Evolutionary conservation across 1,140 invertebrate species (phyloP).

Genomic region (Heliconius himera): DNA sequence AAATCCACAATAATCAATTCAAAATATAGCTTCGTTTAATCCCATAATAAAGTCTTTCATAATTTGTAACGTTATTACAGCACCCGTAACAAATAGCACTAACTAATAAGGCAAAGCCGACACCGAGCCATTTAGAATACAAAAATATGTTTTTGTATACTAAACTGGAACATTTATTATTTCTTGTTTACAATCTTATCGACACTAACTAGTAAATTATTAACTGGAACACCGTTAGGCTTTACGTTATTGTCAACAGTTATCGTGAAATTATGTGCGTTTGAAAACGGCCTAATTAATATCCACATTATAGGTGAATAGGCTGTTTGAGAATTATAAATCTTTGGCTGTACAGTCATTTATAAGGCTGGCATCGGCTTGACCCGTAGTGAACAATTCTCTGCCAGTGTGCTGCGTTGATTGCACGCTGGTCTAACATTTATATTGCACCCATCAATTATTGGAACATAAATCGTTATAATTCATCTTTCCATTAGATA

Average conservation of each 20-base stretch:
- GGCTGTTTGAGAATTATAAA: constrained; percentile 26
- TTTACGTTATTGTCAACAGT: constrained; percentile 35
- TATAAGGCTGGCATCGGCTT: constrained; percentile 14
- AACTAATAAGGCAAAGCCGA: constrained; percentile 31
- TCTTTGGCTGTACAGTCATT: constrained; percentile 17
- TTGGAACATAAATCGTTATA: constrained; percentile 16
- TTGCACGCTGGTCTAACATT: constrained; percentile 1
- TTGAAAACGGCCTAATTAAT: constrained; percentile 32
- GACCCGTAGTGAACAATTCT: constrained; percentile 12
- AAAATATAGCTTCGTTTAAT: constrained; percentile 1
- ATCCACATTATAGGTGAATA: constrained; percentile 22
- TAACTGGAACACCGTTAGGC: constrained; percentile 28
- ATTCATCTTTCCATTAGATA: constrained; percentile 8
- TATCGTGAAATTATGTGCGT: constrained; percentile 34
- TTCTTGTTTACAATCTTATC: constrained; percentile 31
- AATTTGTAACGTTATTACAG: constrained; percentile 12
- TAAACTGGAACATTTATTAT: constrained; percentile 23
- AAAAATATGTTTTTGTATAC: constrained; percentile 23
- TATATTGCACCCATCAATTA: constrained; percentile 13
- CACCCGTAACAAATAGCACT: constrained; percentile 8
- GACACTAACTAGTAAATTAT: constrained; percentile 27
- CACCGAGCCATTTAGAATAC: constrained; percentile 22
- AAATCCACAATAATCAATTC: neutral
- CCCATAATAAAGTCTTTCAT: constrained; percentile 16
- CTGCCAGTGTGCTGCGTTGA: constrained; percentile 22